Evolutionary conservation across 2,888 invertebrate genomes (phyloP), one percentile per base, ranked within the genome.

Genomic region (Aspidiotus rigidus): DNA sequence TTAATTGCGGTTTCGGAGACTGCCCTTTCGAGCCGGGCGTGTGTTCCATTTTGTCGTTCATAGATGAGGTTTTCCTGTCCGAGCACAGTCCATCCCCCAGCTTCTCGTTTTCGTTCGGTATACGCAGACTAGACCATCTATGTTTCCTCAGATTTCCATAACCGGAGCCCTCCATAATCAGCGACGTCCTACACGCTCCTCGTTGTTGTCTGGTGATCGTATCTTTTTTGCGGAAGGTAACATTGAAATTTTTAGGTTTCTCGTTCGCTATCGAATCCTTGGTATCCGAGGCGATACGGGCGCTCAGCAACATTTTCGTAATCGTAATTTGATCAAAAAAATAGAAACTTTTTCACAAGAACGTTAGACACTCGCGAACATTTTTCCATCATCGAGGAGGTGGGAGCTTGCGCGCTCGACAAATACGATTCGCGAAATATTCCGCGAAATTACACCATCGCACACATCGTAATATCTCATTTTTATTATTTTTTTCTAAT

Each of bases 61-160:
- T 55, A 10, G 69, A 62, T 39, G 54, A 28, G 16, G 62, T 62
- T 15, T 62, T 56, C 15, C 55, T 62, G 9, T 13, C 44, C 53
- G 17, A 28, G 11, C 39, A 62, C 11, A 10, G 49, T 7, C 59
- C 17, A 7, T 10, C n/a, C 7, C 15, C 10, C 39, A 13, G 17
- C 42, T 55, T 62, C n/a, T 69, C 69, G 40, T 9, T 40, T 7
- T 62, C 55, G 17, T 62, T 62, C 10, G 69, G 69, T 44, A 69
- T 13, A 7, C 69, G 62, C 44, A 69, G 55, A 15, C 69, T 69
- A 28, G 69, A 69, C 69, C 69, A 69, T 39, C 61, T 69, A 13
- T 62, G 62, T 1, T 56, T 53, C 28, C 28, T 69, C 28, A 56
- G 8, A 56, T 56, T 55, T 16, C 41, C 15, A 28, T 41, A 61